Percentiles rank a stretch among this genome's conserved stretches.
Conservation (phyloP, 2,888 invertebrate species). For the Nemoura dubitans region DNA sequence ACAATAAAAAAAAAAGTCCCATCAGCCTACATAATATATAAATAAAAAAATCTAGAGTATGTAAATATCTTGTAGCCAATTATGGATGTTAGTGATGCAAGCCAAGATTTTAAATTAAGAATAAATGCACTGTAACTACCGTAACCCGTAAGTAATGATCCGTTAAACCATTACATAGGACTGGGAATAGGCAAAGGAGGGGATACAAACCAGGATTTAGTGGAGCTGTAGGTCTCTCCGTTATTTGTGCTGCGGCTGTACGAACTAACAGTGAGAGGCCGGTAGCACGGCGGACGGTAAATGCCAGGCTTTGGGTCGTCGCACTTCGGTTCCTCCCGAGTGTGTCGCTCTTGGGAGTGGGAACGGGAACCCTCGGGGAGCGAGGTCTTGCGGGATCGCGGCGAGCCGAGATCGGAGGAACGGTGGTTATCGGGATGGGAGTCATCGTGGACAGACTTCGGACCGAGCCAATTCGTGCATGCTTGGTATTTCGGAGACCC, state of each 20-base stretch:
- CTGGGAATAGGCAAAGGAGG: too few species aligned
- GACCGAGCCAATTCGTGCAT: background rate
- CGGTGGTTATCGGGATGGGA: background rate
- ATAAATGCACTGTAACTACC: too few species aligned
- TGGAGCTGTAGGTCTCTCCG: background rate
- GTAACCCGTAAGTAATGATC: too few species aligned
- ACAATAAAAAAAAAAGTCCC: too few species aligned
- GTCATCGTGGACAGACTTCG: background rate
- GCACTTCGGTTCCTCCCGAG: background rate
- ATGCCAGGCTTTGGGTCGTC: background rate
- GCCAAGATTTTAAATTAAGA: too few species aligned
- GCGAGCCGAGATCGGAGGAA: background rate
- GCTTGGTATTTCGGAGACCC: background rate
- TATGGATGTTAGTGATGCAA: too few species aligned
- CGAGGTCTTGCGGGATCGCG: background rate
- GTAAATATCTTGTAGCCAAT: too few species aligned
- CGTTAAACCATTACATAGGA: too few species aligned
- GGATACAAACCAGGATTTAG: constrained; percentile 40
- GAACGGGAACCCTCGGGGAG: background rate
- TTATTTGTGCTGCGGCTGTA: background rate
- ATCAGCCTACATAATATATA: too few species aligned
- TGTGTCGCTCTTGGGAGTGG: background rate
- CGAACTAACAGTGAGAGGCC: background rate
- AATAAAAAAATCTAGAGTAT: too few species aligned
- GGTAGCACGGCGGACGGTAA: background rate